phyloP scores from a whole-genome alignment of 2,797 vertebrate genomes.

The Anas flavirostris region DNA sequence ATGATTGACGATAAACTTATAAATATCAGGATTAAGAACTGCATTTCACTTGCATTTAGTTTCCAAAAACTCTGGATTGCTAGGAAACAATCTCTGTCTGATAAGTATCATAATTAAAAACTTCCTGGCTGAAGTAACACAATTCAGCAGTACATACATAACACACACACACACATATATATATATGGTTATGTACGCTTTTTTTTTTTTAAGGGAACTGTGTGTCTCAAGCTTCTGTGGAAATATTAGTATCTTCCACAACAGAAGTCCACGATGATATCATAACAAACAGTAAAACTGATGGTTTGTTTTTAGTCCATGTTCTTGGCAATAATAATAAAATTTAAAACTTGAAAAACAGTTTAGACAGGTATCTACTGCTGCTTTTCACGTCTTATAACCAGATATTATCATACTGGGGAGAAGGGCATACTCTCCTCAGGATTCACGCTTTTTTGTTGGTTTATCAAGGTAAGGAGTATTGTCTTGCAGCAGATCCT shows the following conservation, averaged over 20 bases:
- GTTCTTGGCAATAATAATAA: neutral
- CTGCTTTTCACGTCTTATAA: neutral
- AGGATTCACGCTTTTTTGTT: constrained; percentile 63
- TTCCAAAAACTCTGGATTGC: neutral
- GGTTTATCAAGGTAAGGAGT: constrained; percentile 71
- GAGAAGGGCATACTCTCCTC: neutral
- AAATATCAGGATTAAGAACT: neutral
- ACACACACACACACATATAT: too few species aligned
- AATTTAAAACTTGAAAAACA: neutral
- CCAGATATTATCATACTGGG: neutral
- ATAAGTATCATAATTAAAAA: neutral
- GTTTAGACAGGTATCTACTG: neutral
- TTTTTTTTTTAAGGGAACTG: neutral
- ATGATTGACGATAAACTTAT: neutral
- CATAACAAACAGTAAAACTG: neutral
- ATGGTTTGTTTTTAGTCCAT: neutral
- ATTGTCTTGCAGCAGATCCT: constrained; percentile 79
- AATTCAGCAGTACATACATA: neutral
- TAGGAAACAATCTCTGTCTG: neutral
- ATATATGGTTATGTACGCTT: neutral
- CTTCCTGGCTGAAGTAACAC: neutral
- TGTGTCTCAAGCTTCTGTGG: neutral
- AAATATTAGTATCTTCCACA: neutral
- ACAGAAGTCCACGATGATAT: neutral
- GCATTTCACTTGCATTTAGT: neutral